These are phyloP conservation scores for Littorina saxatilis DNA, from an alignment of 1,140 invertebrate species.

Conservation along the genomic window DNA sequence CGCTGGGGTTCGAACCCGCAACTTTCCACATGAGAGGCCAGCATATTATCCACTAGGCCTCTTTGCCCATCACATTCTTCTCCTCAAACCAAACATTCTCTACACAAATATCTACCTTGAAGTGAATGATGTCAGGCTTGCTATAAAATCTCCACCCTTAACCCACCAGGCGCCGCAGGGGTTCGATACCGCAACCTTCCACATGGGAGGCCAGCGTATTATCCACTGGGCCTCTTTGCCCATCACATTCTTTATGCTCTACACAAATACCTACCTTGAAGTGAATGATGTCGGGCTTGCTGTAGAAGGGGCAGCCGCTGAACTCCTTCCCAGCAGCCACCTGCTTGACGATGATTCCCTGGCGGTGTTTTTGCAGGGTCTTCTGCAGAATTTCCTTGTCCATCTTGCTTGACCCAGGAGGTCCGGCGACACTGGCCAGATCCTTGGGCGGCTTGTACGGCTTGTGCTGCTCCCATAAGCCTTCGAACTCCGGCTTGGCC, in stretches of 20 bases:
- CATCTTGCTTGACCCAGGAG: constrained; percentile 71
- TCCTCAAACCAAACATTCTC: no score
- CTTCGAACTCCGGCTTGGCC: constrained; percentile 75
- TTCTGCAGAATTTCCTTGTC: constrained; percentile 73
- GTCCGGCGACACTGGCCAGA: constrained; percentile 41
- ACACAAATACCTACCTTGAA: constrained; percentile 70
- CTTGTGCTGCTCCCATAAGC: constrained; percentile 73
- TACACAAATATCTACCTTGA: constrained; percentile 69
- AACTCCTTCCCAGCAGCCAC: constrained; percentile 73
- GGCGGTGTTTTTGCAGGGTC: constrained; percentile 69
- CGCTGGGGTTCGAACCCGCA: no score
- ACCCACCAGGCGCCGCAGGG: no score
- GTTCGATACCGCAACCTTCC: no score
- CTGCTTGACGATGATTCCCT: constrained; percentile 72
- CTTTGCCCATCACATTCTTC: no score
- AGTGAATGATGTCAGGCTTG: constrained; percentile 74
- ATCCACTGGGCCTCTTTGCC: no score
- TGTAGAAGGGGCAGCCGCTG: constrained; percentile 73
- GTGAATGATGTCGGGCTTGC: constrained; percentile 74
- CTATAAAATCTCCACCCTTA: no score
- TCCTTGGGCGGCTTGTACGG: constrained; percentile 70
- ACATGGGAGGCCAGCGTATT: no score
- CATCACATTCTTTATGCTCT: no score
- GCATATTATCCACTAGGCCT: no score
- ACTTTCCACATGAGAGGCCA: no score